Base-by-base conservation (phyloP, 1,140 invertebrate species). In the Pteromalus puparum region DNA sequence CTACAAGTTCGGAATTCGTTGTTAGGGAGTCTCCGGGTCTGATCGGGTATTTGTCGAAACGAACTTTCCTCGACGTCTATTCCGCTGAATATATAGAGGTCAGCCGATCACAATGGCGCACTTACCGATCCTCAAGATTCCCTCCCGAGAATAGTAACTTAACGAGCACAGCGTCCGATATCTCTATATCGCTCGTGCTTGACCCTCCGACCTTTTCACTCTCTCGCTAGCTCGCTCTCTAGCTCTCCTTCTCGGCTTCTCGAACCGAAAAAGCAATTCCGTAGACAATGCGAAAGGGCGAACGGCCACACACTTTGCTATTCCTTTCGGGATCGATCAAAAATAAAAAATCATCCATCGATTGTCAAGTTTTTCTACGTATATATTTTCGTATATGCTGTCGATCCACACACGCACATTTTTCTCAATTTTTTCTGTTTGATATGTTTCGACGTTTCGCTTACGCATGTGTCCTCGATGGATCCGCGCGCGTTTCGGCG, bases 141-240 rank as follows among this genome's bases (percentile, higher is more conserved):
- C 28, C 30, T 30, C 61, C 9, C n/a, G 30, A 84, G 82, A 79
- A 84, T 79, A 84, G 82, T 79, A 84, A 79, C 82, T 73, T 84
- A 84, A 84, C 68, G 76, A 84, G 42, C 82, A 15, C 46, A 26
- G 48, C 12, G n/a, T 79, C 18, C 30, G 68, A 46, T 68, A 79
- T 61, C 18, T 70, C 21, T 67, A 67, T 26, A 67, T 67, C n/a
- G 46, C 18, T 18, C 15, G 53, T n/a, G 53, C 53, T 61, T 61
- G 53, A 61, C 21, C 53, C 53, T 61, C 18, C 53, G 53, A 61
- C 53, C 53, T 61, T n/a, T 61, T 61, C 18, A 61, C 18, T 7
- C 48, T 53, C 13, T 10, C 42, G 1, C n/a, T n/a, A n/a, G n/a
- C n/a, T 61, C 18, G n/a, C 18, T 7, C 48, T 53, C 13, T 10